phyloP scores from a whole-genome alignment of 2,797 vertebrate species.

The Lutra lutra region DNA sequence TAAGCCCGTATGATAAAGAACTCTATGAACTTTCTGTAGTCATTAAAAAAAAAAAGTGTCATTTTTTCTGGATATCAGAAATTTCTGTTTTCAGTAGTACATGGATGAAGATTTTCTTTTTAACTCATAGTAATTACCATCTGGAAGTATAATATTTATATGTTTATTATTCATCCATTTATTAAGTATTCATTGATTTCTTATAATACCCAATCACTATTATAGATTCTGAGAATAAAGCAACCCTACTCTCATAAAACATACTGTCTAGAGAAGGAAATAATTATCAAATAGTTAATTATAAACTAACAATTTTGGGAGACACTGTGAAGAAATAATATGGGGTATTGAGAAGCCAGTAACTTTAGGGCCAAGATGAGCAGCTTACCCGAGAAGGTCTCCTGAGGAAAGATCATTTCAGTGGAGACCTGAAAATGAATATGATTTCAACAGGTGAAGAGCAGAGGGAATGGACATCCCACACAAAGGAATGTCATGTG shows the following conservation, averaged over 20 bases:
- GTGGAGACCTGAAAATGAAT: background rate
- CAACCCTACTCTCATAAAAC: background rate
- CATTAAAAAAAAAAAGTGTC: background rate
- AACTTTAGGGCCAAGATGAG: background rate
- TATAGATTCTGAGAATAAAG: conserved; percentile 17
- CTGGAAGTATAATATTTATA: background rate
- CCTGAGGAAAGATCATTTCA: background rate
- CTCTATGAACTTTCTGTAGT: background rate
- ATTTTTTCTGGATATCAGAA: background rate
- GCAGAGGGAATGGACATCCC: background rate
- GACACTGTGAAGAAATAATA: background rate
- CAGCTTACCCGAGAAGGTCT: background rate
- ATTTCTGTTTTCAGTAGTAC: background rate
- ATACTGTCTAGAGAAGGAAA: background rate
- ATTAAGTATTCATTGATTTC: background rate
- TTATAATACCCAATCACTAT: background rate
- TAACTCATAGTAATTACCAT: background rate
- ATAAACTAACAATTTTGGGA: background rate
- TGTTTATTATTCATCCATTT: background rate
- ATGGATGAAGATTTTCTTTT: conserved; percentile 3
- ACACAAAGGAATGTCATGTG: background rate
- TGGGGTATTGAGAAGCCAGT: background rate
- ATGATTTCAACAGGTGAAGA: background rate
- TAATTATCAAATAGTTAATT: background rate
- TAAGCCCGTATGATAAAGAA: background rate